phyloP scores from a whole-genome alignment of 2,113 vertebrate species.

The Litocranius walleri region DNA sequence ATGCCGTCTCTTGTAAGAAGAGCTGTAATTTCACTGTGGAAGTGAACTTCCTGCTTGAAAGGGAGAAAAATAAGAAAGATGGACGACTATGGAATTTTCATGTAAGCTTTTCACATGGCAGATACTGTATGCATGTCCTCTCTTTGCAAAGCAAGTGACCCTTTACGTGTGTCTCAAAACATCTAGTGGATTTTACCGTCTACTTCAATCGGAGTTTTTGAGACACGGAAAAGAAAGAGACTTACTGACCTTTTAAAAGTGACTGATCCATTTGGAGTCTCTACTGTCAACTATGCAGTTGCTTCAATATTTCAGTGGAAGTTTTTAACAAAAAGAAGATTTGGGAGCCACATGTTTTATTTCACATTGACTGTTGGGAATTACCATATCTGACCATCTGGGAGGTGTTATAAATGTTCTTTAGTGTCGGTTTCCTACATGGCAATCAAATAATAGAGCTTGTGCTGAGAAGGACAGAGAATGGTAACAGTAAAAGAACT shows the following conservation, averaged over 20 bases:
- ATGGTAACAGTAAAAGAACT: not conserved
- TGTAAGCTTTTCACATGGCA: not conserved
- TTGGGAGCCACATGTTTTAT: slow-evolving; percentile 26
- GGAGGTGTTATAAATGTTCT: slow-evolving; percentile 41
- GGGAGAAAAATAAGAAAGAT: not conserved
- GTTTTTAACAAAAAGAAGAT: slow-evolving; percentile 63
- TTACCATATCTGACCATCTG: slow-evolving; percentile 39
- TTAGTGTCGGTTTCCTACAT: slow-evolving; percentile 13
- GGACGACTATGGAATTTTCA: not conserved
- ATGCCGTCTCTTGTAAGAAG: not conserved
- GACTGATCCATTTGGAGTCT: slow-evolving; percentile 30
- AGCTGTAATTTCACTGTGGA: not conserved
- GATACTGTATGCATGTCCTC: not conserved
- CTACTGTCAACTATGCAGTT: slow-evolving; percentile 35
- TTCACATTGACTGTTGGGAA: slow-evolving; percentile 51
- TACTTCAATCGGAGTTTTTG: slow-evolving; percentile 66
- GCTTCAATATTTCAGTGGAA: slow-evolving; percentile 65
- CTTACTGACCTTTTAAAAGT: slow-evolving; percentile 70
- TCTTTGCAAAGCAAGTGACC: not conserved
- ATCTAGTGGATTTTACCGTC: not conserved
- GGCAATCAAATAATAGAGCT: slow-evolving; percentile 35
- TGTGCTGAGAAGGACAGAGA: slow-evolving; percentile 12
- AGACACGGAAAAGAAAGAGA: slow-evolving; percentile 50
- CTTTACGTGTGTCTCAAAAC: not conserved
- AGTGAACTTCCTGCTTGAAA: not conserved